These are phyloP conservation scores for Eilema griseolum DNA, from an alignment of 2,888 invertebrate species.

Conservation along the genomic window DNA sequence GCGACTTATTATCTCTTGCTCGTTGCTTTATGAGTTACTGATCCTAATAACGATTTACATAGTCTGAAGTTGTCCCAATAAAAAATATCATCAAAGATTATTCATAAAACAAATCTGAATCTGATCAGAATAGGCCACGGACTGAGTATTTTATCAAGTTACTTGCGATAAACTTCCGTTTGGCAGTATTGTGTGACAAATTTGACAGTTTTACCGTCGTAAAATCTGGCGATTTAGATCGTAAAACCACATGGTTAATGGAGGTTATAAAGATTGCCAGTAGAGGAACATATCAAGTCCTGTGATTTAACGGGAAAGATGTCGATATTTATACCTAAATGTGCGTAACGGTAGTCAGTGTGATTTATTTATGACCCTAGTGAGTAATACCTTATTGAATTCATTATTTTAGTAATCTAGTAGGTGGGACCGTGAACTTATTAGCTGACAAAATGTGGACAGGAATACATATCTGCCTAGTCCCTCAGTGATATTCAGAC, in stretches of 20 bases:
- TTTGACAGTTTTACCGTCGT: neutral
- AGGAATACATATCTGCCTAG: no score
- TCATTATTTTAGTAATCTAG: neutral
- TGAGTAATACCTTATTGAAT: neutral
- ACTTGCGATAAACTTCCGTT: neutral
- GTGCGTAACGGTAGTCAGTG: neutral
- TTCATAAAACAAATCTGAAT: neutral
- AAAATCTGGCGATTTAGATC: slow-evolving; percentile 1
- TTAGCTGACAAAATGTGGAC: no score
- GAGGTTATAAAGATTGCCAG: neutral
- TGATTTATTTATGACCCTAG: neutral
- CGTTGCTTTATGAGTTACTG: no score
- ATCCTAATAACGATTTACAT: neutral
- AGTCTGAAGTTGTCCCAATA: neutral
- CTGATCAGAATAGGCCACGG: neutral
- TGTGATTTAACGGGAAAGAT: neutral
- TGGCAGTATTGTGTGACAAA: neutral
- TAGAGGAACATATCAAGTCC: neutral
- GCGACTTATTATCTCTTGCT: no score
- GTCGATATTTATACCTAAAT: neutral
- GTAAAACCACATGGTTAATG: neutral
- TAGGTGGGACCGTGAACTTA: no score
- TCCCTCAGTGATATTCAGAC: no score
- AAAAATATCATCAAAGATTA: neutral
- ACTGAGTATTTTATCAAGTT: neutral